phyloP scores from a whole-genome alignment of 1,140 invertebrate genomes.

The Orchestia grillus region DNA sequence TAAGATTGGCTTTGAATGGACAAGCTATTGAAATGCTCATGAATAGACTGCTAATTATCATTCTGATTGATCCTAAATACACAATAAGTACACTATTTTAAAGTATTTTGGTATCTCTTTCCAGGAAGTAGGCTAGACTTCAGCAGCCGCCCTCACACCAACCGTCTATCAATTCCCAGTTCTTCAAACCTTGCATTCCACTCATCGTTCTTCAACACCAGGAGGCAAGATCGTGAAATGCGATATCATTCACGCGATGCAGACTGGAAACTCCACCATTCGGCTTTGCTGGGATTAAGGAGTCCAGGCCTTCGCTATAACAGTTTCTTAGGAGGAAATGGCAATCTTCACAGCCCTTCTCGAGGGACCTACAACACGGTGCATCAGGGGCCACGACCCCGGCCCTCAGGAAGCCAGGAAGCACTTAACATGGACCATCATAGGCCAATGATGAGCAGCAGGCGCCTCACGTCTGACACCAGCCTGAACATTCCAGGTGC shows the following conservation, averaged over 20 bases:
- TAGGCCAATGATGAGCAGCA: not conserved
- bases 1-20: no score
- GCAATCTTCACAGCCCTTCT: not conserved
- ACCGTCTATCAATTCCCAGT: not conserved
- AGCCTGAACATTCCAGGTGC: not conserved
- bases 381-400: not conserved
- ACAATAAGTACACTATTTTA: not conserved
- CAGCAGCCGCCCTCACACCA: not conserved
- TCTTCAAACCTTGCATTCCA: not conserved
- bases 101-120: not conserved
- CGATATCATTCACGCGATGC: not conserved
- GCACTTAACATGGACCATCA: not conserved
- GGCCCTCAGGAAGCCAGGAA: slow-evolving; percentile 18
- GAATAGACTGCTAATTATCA: no score
- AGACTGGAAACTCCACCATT: not conserved
- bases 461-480: not conserved
- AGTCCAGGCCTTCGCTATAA: not conserved
- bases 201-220: not conserved
- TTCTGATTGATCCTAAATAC: no score
- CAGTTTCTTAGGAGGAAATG: not conserved
- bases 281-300: not conserved
- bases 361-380: slow-evolving; percentile 12
- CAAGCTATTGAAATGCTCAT: no score
- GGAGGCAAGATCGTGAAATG: not conserved
- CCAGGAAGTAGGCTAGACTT: slow-evolving; percentile 5